phyloP scores from a whole-genome alignment of 2,888 invertebrate genomes.

The Melolontha melolontha region DNA sequence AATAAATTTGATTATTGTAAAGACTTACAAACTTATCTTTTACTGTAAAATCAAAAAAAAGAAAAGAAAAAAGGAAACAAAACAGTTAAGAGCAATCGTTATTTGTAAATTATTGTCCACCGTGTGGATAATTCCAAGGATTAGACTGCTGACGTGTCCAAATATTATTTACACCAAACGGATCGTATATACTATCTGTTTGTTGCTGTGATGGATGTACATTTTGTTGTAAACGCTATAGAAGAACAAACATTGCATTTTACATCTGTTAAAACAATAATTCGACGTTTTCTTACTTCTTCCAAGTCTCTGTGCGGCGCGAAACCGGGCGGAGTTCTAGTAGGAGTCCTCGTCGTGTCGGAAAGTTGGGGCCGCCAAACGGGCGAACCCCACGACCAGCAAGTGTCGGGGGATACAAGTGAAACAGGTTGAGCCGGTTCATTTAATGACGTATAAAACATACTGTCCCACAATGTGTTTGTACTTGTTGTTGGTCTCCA shows the following conservation, averaged over 20 bases:
- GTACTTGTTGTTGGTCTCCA: constrained; percentile 51
- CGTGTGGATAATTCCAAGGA: constrained; percentile 61
- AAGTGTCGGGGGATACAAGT: constrained; percentile 39
- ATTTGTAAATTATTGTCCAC: constrained; percentile 41
- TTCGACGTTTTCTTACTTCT: constrained; percentile 45
- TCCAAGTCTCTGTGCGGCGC: constrained; percentile 52
- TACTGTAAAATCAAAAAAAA: constrained; percentile 34
- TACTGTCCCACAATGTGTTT: constrained; percentile 54
- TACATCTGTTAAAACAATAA: background rate
- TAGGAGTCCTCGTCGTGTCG: constrained; percentile 58
- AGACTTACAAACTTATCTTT: constrained; percentile 39
- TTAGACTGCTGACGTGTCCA: constrained; percentile 63
- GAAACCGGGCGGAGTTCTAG: constrained; percentile 64
- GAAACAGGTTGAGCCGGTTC: constrained; percentile 58
- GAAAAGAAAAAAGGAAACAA: constrained; percentile 14
- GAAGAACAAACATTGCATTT: constrained; percentile 30
- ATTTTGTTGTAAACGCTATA: constrained; percentile 41
- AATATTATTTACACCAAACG: constrained; percentile 62
- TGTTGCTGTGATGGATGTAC: constrained; percentile 37
- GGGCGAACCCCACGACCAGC: constrained; percentile 62
- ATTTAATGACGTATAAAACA: constrained; percentile 58
- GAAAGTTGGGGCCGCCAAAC: constrained; percentile 64
- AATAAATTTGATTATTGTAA: constrained; percentile 13
- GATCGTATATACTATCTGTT: constrained; percentile 60
- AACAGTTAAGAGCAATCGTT: no score